Percentiles rank a stretch among this genome's conserved stretches.
Conservation (phyloP, 2,113 vertebrate genomes). For the Litocranius walleri region DNA sequence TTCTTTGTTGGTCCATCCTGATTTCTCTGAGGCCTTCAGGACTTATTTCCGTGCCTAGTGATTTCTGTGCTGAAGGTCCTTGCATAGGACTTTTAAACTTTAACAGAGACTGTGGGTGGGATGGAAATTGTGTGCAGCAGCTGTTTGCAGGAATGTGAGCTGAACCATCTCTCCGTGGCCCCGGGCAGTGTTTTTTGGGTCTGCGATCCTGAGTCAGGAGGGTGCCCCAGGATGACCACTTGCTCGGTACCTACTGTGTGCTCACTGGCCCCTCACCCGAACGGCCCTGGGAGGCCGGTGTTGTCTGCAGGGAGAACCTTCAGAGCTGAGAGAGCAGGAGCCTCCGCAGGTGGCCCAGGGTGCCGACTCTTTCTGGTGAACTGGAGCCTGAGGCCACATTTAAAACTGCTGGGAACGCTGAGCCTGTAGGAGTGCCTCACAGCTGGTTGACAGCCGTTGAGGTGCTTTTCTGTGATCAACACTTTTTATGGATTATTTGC, state of each 20-base stretch:
- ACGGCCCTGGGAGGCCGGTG: neutral
- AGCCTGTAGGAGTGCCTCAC: neutral
- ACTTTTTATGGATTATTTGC: neutral
- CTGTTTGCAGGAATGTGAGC: neutral
- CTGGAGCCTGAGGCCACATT: neutral
- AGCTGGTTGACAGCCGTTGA: neutral
- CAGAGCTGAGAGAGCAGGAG: neutral
- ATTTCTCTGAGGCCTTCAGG: neutral
- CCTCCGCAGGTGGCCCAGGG: neutral
- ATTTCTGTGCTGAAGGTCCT: neutral
- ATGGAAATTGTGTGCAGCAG: neutral
- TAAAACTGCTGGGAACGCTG: neutral
- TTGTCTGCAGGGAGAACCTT: neutral
- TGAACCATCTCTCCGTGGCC: neutral
- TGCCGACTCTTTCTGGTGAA: neutral
- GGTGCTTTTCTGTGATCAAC: neutral
- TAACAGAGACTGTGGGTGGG: neutral
- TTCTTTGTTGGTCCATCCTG: neutral
- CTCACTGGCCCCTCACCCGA: neutral
- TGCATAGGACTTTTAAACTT: conserved; percentile 28
- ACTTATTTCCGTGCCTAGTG: neutral
- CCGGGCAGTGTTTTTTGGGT: neutral
- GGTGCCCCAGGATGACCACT: too few species aligned
- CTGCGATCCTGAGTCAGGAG: neutral
- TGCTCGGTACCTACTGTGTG: neutral